Percentiles rank a stretch among this genome's conserved stretches.
Conservation (phyloP, 2,113 vertebrate genomes). For the Tenebrosternarchus preto region DNA sequence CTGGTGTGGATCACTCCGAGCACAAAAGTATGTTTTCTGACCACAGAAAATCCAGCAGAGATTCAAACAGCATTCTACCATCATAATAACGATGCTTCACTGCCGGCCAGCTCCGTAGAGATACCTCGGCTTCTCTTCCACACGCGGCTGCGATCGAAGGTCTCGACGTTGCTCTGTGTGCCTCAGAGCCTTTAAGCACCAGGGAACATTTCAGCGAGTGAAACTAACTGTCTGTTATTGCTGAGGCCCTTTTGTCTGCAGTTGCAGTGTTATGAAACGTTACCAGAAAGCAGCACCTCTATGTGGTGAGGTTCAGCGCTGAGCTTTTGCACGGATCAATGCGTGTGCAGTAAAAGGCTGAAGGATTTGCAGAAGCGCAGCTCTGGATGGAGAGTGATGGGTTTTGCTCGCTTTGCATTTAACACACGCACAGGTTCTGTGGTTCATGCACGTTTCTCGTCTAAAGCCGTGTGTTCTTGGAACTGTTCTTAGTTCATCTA, state of each 20-base stretch:
- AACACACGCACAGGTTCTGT: too few species aligned
- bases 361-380: too few species aligned
- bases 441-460: too few species aligned
- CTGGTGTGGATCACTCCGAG: not conserved
- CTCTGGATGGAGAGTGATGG: too few species aligned
- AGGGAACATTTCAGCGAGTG: not conserved
- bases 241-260: not conserved
- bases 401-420: too few species aligned
- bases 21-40: constrained; percentile 12
- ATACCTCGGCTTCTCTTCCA: not conserved
- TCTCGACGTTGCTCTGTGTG: not conserved
- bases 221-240: constrained; percentile 28
- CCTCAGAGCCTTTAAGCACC: not conserved
- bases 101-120: not conserved
- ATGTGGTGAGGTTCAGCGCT: too few species aligned
- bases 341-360: too few species aligned
- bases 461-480: too few species aligned
- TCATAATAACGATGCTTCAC: constrained; percentile 29
- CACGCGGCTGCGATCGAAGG: constrained; percentile 1
- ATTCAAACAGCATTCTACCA: constrained; percentile 4
- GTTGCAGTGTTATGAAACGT: too few species aligned
- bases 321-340: too few species aligned
- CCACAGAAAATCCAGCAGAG: constrained; percentile 9
- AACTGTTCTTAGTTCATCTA: too few species aligned
- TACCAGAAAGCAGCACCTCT: too few species aligned